Conservation (phyloP, 2,113 vertebrate species). For the Hydrolagus affinis region DNA sequence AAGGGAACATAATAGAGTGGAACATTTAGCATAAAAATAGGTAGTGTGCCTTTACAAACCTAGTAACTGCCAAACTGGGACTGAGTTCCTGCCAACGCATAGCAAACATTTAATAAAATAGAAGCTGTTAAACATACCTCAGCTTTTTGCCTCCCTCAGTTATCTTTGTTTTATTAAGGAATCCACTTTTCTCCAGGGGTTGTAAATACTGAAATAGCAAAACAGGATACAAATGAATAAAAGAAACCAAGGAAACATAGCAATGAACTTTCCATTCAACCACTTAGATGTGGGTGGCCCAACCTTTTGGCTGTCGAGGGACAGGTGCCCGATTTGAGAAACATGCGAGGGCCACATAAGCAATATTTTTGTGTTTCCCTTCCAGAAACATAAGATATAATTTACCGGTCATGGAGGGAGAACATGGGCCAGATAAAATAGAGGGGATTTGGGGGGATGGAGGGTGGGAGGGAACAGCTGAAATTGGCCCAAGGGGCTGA, state of each 20-base stretch:
- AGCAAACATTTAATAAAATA: background rate
- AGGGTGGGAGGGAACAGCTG: no score
- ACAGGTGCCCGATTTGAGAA: no score
- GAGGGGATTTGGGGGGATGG: no score
- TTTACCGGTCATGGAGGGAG: no score
- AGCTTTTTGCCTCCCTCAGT: conserved; percentile 80
- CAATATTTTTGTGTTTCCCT: no score
- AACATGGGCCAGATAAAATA: no score
- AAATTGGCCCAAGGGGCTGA: no score
- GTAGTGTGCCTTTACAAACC: background rate
- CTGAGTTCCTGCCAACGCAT: background rate
- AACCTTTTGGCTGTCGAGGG: no score
- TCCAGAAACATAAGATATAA: no score
- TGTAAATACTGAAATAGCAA: conserved; percentile 2
- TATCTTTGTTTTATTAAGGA: conserved; percentile 84
- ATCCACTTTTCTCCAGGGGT: conserved; percentile 67
- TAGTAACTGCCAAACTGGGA: background rate
- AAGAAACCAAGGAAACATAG: background rate
- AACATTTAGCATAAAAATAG: background rate
- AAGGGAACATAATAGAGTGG: background rate
- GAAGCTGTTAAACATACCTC: conserved; percentile 53
- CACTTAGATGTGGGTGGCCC: no score
- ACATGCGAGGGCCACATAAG: no score
- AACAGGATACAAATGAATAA: background rate
- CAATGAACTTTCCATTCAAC: no score